A percentile compares a stretch with the other conserved stretches of the same genome.
phyloP scores from a whole-genome alignment of 2,797 vertebrate species.

The Sternarchorhynchus goeldii region DNA sequence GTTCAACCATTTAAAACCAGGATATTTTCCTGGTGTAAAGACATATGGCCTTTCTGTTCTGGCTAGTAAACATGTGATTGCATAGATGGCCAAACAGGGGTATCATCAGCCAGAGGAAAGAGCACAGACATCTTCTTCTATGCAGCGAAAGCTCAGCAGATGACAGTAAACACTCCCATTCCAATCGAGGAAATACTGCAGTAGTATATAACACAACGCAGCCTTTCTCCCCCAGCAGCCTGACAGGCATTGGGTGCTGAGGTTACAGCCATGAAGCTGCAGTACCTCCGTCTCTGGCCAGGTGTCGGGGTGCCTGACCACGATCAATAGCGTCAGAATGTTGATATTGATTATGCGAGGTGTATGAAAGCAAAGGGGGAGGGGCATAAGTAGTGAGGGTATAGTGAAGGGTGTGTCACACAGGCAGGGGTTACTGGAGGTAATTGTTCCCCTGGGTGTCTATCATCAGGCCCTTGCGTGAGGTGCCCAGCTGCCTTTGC shows the following conservation, averaged over 20 bases:
- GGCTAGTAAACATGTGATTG: neutral
- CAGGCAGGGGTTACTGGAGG: constrained; percentile 29
- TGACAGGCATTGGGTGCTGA: too few species aligned
- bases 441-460: constrained; percentile 43
- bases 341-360: constrained; percentile 73
- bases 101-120: too few species aligned
- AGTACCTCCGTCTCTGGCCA: neutral
- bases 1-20: too few species aligned
- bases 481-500: constrained; percentile 7
- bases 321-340: constrained; percentile 74
- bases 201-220: too few species aligned
- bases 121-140: too few species aligned
- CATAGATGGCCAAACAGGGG: neutral
- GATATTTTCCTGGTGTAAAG: too few species aligned
- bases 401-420: constrained; percentile 19
- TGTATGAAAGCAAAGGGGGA: constrained; percentile 53
- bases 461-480: constrained; percentile 36
- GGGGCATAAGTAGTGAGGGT: constrained; percentile 23
- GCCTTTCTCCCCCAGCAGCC: too few species aligned
- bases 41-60: too few species aligned
- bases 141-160: too few species aligned
- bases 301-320: constrained; percentile 1
- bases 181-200: too few species aligned
- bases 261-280: neutral
- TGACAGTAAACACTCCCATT: too few species aligned